Evolutionary conservation across 2,888 invertebrate genomes (phyloP).

Genomic region (Rhabditophanes sp.): DNA sequence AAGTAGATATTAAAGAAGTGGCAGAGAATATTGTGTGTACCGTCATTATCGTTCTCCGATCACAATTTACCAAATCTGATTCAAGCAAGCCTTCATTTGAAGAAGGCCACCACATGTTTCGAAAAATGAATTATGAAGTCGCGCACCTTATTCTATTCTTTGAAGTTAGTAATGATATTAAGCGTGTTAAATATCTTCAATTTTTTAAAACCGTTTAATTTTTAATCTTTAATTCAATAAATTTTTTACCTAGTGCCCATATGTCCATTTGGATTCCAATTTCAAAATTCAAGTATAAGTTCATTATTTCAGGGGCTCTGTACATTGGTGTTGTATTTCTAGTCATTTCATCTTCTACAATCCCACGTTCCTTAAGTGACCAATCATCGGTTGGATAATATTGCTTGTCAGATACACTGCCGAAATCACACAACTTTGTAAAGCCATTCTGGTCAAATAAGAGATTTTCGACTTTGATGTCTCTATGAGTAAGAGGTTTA

Average conservation of each 20-base stretch:
- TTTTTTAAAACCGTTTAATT: no score
- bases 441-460: constrained; percentile 66
- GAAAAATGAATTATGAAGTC: no score
- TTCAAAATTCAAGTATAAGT: constrained; percentile 84
- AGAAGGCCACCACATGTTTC: no score
- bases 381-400: constrained; percentile 71
- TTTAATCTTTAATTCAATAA: background rate
- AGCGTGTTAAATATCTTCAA: no score
- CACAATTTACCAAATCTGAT: no score
- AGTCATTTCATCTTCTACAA: constrained; percentile 74
- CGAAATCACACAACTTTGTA: constrained; percentile 91
- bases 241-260: constrained; percentile 58
- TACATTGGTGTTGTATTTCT: constrained; percentile 60
- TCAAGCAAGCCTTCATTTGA: no score
- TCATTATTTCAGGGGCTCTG: constrained; percentile 90
- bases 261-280: constrained; percentile 78
- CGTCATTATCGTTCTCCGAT: no score
- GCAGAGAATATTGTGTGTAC: no score
- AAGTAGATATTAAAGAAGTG: no score
- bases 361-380: constrained; percentile 72
- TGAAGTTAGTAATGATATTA: no score
- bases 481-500: constrained; percentile 81
- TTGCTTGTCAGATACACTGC: constrained; percentile 68
- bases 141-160: no score
- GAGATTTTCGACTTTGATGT: constrained; percentile 88